A percentile compares a stretch with the other conserved stretches of the same genome.
Conservation (phyloP, 2,797 vertebrate genomes). For the Lophotriccus pileatus region DNA sequence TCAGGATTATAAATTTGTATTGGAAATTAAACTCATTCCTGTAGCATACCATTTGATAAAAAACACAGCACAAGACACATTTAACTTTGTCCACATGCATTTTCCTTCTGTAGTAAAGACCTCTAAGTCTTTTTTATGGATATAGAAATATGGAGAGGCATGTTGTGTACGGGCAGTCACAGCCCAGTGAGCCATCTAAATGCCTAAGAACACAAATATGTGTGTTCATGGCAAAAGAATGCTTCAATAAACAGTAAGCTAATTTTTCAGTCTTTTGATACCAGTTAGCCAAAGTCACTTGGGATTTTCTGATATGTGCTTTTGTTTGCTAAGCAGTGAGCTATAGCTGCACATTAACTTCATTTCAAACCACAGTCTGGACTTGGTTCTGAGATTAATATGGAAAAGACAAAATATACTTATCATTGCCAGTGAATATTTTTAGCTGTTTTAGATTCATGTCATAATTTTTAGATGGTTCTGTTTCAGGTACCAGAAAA, state of each 20-base stretch:
- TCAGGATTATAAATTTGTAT: background rate
- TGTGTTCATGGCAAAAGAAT: slow-evolving; percentile 39
- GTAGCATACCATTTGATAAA: background rate
- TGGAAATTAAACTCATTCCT: background rate
- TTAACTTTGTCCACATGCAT: background rate
- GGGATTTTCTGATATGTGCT: slow-evolving; percentile 34
- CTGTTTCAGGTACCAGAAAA: background rate
- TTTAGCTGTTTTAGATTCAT: slow-evolving; percentile 3
- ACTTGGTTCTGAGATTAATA: background rate
- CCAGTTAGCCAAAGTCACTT: slow-evolving; percentile 20
- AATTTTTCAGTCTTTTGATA: slow-evolving; percentile 51
- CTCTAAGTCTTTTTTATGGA: background rate
- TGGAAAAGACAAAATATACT: background rate
- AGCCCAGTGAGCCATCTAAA: slow-evolving; percentile 34
- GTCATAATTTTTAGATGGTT: background rate
- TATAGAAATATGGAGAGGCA: background rate
- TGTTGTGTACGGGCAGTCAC: background rate
- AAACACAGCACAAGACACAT: background rate
- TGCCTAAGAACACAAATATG: slow-evolving; percentile 47
- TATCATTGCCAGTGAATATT: background rate
- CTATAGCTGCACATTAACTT: slow-evolving; percentile 25
- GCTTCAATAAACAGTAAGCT: slow-evolving; percentile 44
- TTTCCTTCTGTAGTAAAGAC: slow-evolving; percentile 22
- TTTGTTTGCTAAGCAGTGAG: slow-evolving; percentile 17
- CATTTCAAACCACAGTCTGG: background rate